Percentiles rank a stretch among this genome's conserved stretches.
phyloP scores from a whole-genome alignment of 2,888 invertebrate species.

The Tipula confusa region DNA sequence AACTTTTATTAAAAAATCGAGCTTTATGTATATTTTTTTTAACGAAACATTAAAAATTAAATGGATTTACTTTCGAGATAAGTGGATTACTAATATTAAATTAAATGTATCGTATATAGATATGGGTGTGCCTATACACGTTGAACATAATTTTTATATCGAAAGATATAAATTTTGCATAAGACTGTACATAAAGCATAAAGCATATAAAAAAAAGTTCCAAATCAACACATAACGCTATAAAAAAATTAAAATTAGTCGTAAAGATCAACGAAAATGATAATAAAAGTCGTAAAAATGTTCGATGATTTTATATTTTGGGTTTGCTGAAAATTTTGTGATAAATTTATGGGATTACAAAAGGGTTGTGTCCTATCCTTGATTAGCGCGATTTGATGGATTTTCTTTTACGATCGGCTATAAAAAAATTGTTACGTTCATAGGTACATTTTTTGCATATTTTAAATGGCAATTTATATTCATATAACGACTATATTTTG shows the following conservation, averaged over 20 bases:
- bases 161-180: not conserved
- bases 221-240: not conserved
- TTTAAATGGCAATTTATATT: too few species aligned
- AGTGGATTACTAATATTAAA: not conserved
- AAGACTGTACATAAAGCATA: not conserved
- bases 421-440: too few species aligned
- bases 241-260: constrained; percentile 3
- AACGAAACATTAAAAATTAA: not conserved
- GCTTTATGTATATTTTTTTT: not conserved
- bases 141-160: not conserved
- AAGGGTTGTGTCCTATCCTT: not conserved
- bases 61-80: not conserved
- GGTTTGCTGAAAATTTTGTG: not conserved
- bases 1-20: constrained; percentile 9
- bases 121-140: not conserved
- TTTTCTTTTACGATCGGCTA: too few species aligned
- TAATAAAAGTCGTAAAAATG: not conserved
- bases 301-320: not conserved
- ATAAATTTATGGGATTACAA: not conserved
- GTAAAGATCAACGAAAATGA: not conserved
- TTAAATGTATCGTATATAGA: not conserved
- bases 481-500: too few species aligned
- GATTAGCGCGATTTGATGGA: too few species aligned
- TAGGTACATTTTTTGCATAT: too few species aligned
- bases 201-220: not conserved